Conservation (phyloP, 2,113 vertebrate species). For the Oncorhynchus clarkii region DNA sequence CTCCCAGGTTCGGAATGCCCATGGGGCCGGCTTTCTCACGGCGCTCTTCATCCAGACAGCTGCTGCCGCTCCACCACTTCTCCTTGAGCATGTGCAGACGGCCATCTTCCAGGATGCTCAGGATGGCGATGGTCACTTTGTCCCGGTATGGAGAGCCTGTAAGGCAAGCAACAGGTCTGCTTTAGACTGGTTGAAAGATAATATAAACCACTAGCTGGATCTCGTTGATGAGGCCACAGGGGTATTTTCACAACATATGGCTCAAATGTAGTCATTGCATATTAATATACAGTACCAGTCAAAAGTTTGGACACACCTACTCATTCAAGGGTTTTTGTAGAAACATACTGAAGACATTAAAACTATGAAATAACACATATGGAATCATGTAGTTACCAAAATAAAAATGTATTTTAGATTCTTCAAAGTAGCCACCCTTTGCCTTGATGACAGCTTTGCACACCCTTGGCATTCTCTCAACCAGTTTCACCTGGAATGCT, state of each 20-base stretch:
- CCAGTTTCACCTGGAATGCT: too few species aligned
- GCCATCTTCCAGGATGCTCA: constrained; percentile 94
- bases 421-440: too few species aligned
- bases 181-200: constrained; percentile 55
- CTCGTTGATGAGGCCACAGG: background rate
- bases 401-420: too few species aligned
- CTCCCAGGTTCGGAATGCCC: constrained; percentile 94
- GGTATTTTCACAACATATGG: background rate
- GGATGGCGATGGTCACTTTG: constrained; percentile 96
- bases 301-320: too few species aligned
- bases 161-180: constrained; percentile 41
- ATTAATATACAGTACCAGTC: too few species aligned
- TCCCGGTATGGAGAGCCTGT: constrained; percentile 95
- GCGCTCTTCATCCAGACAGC: constrained; percentile 89
- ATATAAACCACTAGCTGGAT: constrained; percentile 42
- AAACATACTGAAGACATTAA: too few species aligned
- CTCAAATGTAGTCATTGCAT: too few species aligned
- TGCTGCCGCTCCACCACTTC: constrained; percentile 95
- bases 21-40: constrained; percentile 88
- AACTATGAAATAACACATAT: too few species aligned
- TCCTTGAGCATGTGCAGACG: constrained; percentile 95
- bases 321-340: too few species aligned
- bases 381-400: too few species aligned
- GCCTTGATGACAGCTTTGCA: too few species aligned
- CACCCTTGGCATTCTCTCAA: too few species aligned